Evolutionary conservation across 2,888 invertebrate species (phyloP).

Genomic region (Philaethria dido): DNA sequence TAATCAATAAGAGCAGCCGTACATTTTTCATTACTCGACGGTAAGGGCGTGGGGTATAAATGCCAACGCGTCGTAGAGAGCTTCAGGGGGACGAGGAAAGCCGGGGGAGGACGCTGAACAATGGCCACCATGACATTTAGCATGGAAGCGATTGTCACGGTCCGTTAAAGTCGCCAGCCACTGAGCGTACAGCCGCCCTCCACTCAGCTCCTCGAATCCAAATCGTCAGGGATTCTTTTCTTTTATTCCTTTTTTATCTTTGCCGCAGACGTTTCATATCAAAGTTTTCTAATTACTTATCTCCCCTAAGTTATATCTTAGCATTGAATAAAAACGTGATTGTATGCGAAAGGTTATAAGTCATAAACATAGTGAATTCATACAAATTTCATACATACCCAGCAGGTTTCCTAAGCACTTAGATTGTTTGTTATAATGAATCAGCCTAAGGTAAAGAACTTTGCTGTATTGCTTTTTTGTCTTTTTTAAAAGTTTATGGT

Average conservation of each 20-base stretch:
- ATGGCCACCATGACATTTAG: slow-evolving; percentile 83
- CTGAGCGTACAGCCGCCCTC: slow-evolving; percentile 70
- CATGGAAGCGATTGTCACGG: slow-evolving; percentile 82
- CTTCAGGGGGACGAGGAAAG: slow-evolving; percentile 57
- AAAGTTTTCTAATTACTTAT: slow-evolving; percentile 50
- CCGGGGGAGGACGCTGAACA: slow-evolving; percentile 66
- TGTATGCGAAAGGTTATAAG: slow-evolving; percentile 22
- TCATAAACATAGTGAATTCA: slow-evolving; percentile 46
- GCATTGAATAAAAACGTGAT: slow-evolving; percentile 31
- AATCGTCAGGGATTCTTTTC: slow-evolving; percentile 55
- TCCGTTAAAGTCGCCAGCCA: slow-evolving; percentile 73
- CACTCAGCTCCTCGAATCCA: slow-evolving; percentile 67
- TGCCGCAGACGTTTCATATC: slow-evolving; percentile 49
- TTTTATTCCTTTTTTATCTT: slow-evolving; percentile 50
- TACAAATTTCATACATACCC: slow-evolving; percentile 57
- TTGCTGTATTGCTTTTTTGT: too few relatives aligned
- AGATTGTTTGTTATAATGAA: neutral
- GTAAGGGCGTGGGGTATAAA: slow-evolving; percentile 71
- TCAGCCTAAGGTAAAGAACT: too few relatives aligned
- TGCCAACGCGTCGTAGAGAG: slow-evolving; percentile 71
- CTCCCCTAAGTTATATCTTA: slow-evolving; percentile 38
- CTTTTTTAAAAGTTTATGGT: too few relatives aligned
- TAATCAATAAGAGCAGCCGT: slow-evolving; percentile 64
- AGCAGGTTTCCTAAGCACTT: neutral
- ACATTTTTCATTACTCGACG: slow-evolving; percentile 69